These are phyloP conservation scores for Paedocypris micromegethes DNA, from an alignment of 2,797 vertebrate genomes.

Conservation along the genomic window DNA sequence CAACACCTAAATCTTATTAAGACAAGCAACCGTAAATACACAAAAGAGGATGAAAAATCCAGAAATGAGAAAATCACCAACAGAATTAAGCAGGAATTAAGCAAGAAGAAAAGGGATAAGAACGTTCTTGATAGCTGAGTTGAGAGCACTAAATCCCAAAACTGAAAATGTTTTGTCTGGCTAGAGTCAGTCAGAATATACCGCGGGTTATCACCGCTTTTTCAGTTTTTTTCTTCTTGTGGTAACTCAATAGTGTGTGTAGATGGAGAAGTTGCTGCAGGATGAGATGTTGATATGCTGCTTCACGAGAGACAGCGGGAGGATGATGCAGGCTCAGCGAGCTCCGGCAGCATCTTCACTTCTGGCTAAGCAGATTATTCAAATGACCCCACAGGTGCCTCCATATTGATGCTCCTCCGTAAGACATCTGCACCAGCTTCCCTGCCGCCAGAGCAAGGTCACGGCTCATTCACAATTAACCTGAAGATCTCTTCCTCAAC, in stretches of 20 bases:
- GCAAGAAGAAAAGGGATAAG: too few species aligned
- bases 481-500: slow-evolving; percentile 13
- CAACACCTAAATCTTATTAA: too few species aligned
- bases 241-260: not conserved
- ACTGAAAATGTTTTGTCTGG: too few species aligned
- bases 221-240: not conserved
- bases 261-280: slow-evolving; percentile 10
- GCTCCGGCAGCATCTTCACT: slow-evolving; percentile 27
- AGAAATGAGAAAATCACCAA: too few species aligned
- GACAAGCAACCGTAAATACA: too few species aligned
- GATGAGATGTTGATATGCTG: slow-evolving; percentile 26
- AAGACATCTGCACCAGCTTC: slow-evolving; percentile 33
- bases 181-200: too few species aligned
- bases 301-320: slow-evolving; percentile 15
- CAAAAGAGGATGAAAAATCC: too few species aligned
- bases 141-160: too few species aligned
- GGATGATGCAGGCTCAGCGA: slow-evolving; percentile 32
- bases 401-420: slow-evolving; percentile 29
- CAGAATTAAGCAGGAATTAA: too few species aligned
- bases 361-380: slow-evolving; percentile 46
- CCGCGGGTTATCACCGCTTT: not conserved
- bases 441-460: slow-evolving; percentile 29
- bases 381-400: slow-evolving; percentile 44
- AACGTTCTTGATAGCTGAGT: too few species aligned
- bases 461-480: slow-evolving; percentile 37